Conservation (phyloP, 1,140 invertebrate genomes). For the Ips typographus region DNA sequence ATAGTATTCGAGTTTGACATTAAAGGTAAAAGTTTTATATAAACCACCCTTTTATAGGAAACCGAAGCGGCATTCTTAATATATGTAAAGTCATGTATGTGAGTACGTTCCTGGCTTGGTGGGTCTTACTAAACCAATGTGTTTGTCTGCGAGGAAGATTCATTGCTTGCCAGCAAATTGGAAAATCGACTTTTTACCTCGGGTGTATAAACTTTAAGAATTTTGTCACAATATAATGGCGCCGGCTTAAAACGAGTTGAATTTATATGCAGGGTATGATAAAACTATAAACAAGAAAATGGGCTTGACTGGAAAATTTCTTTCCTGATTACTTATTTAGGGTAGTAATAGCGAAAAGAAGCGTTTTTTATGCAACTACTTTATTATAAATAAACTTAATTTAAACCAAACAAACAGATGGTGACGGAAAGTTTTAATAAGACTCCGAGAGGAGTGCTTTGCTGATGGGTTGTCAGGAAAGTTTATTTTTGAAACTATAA, state of each 20-base stretch:
- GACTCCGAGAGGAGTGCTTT: background rate
- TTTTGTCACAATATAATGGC: slow-evolving; percentile 24
- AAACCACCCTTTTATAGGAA: slow-evolving; percentile 30
- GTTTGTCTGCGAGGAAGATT: slow-evolving; percentile 31
- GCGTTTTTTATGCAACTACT: background rate
- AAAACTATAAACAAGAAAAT: background rate
- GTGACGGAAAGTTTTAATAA: slow-evolving; percentile 5
- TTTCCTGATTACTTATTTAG: background rate
- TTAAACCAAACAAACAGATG: slow-evolving; percentile 5
- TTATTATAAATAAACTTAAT: slow-evolving; percentile 4
- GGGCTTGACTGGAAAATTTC: background rate
- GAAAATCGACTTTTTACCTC: slow-evolving; percentile 29
- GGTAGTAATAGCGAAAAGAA: background rate
- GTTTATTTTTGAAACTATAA: slow-evolving; percentile 7
- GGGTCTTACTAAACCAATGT: slow-evolving; percentile 17
- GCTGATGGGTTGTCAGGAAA: slow-evolving; percentile 1
- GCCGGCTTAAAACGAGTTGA: background rate
- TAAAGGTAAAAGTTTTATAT: slow-evolving; percentile 36
- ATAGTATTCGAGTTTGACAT: slow-evolving; percentile 16
- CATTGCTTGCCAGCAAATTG: slow-evolving; percentile 30
- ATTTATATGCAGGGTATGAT: slow-evolving; percentile 8
- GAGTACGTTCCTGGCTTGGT: slow-evolving; percentile 9
- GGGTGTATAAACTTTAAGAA: slow-evolving; percentile 23
- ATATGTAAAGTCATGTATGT: slow-evolving; percentile 35
- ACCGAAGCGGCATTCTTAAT: slow-evolving; percentile 27